These are phyloP conservation scores for Sitobion miscanthi DNA, from an alignment of 1,140 invertebrate genomes.

Conservation along the genomic window DNA sequence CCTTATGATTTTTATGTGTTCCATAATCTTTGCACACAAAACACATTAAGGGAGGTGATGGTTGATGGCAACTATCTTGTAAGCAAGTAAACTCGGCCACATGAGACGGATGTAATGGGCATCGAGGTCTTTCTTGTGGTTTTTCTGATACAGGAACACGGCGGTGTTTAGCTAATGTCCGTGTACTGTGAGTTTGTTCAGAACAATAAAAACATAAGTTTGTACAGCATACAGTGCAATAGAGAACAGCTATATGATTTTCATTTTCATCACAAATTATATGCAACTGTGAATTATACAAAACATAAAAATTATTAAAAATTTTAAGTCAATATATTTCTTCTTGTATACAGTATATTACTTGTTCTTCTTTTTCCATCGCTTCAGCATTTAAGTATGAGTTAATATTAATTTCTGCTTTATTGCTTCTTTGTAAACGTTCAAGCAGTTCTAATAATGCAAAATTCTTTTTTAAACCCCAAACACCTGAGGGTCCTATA, in stretches of 20 bases:
- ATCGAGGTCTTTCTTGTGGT: constrained; percentile 69
- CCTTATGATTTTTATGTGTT: constrained; percentile 68
- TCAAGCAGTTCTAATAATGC: constrained; percentile 70
- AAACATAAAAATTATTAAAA: not conserved
- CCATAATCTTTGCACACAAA: constrained; percentile 72
- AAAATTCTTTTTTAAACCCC: constrained; percentile 73
- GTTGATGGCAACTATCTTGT: constrained; percentile 67
- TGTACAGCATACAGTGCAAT: constrained; percentile 68
- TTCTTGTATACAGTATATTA: constrained; percentile 57
- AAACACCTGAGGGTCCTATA: constrained; percentile 67
- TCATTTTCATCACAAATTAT: constrained; percentile 71
- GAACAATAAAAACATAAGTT: constrained; percentile 70
- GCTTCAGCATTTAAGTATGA: constrained; percentile 62
- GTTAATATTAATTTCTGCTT: constrained; percentile 59
- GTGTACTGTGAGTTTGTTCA: constrained; percentile 67
- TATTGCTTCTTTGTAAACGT: constrained; percentile 64
- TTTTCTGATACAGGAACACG: constrained; percentile 70
- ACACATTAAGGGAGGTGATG: constrained; percentile 65
- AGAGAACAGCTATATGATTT: constrained; percentile 68
- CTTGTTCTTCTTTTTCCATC: constrained; percentile 65
- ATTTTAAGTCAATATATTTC: not conserved
- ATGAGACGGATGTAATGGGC: constrained; percentile 68
- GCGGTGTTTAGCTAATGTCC: constrained; percentile 68
- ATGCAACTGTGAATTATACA: constrained; percentile 63
- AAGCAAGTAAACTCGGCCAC: constrained; percentile 70